phyloP scores from a whole-genome alignment of 2,113 vertebrate genomes.

The Prunella fulvescens region DNA sequence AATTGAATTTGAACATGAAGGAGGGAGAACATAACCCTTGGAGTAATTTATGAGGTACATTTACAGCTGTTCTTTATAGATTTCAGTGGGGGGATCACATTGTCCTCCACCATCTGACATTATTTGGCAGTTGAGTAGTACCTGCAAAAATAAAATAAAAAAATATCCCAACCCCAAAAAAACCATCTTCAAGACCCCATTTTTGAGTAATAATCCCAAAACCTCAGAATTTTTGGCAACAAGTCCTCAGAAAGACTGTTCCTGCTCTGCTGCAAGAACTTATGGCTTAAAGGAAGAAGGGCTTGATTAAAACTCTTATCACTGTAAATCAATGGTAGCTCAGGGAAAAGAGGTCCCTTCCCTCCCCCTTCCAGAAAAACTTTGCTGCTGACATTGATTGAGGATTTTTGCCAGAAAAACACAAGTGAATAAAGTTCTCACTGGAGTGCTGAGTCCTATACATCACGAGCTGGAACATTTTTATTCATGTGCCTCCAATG shows the following conservation, averaged over 20 bases:
- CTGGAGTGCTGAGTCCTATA: no score
- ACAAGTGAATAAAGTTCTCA: not conserved
- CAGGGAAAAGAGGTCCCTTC: not conserved
- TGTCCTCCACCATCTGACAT: not conserved
- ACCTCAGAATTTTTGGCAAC: not conserved
- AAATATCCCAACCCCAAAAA: not conserved
- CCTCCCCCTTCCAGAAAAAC: not conserved
- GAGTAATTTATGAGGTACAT: not conserved
- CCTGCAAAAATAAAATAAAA: not conserved
- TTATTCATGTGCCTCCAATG: no score
- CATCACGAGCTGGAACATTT: not conserved
- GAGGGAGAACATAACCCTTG: not conserved
- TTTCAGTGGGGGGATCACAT: not conserved
- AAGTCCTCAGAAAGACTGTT: not conserved
- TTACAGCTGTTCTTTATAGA: slow-evolving; percentile 22
- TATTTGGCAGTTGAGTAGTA: not conserved
- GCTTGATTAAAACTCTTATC: slow-evolving; percentile 8
- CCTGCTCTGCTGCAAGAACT: not conserved
- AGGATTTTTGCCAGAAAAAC: not conserved
- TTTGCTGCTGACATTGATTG: not conserved
- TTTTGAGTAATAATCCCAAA: not conserved
- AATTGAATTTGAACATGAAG: not conserved
- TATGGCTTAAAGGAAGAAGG: not conserved
- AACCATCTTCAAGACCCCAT: not conserved
- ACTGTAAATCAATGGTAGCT: not conserved